phyloP scores from a whole-genome alignment of 1,140 invertebrate genomes.

The Drosophila simulans region DNA sequence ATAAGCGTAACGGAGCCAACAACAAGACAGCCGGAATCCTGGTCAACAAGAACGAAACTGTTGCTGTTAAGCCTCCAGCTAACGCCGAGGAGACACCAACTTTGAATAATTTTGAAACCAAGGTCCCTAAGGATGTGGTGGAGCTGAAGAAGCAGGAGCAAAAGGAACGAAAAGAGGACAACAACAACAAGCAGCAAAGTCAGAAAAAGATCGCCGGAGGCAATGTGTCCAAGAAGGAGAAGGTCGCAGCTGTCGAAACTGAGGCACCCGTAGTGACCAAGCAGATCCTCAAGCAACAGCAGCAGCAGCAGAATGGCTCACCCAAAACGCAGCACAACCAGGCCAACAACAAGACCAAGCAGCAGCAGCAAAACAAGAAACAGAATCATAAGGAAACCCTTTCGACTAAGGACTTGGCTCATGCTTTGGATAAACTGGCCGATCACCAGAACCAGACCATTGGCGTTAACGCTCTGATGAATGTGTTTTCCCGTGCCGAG shows the following conservation, averaged over 20 bases:
- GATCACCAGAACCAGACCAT: slow-evolving; percentile 73
- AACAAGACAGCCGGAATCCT: slow-evolving; percentile 85
- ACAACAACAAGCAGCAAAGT: slow-evolving; percentile 58
- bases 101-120: slow-evolving; percentile 91
- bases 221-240: slow-evolving; percentile 79
- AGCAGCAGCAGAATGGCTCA: slow-evolving; percentile 67
- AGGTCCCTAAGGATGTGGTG: slow-evolving; percentile 92
- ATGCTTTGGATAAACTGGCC: slow-evolving; percentile 70
- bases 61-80: slow-evolving; percentile 79
- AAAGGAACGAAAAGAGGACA: slow-evolving; percentile 76
- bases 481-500: slow-evolving; percentile 90
- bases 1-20: slow-evolving; percentile 64
- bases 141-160: slow-evolving; percentile 86
- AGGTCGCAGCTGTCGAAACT: slow-evolving; percentile 44
- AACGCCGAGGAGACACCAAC: slow-evolving; percentile 66
- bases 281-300: slow-evolving; percentile 82
- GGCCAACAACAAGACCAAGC: slow-evolving; percentile 63
- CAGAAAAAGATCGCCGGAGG: slow-evolving; percentile 82
- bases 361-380: slow-evolving; percentile 60
- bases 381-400: slow-evolving; percentile 74
- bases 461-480: slow-evolving; percentile 88
- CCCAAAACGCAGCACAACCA: slow-evolving; percentile 73
- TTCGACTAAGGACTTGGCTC: slow-evolving; percentile 66
- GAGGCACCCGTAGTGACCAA: slow-evolving; percentile 54
- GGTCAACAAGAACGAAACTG: slow-evolving; percentile 88